Evolutionary conservation across 1,140 invertebrate species (phyloP), one percentile per base, ranked within the genome.

Genomic region (Leucophenga varia): DNA sequence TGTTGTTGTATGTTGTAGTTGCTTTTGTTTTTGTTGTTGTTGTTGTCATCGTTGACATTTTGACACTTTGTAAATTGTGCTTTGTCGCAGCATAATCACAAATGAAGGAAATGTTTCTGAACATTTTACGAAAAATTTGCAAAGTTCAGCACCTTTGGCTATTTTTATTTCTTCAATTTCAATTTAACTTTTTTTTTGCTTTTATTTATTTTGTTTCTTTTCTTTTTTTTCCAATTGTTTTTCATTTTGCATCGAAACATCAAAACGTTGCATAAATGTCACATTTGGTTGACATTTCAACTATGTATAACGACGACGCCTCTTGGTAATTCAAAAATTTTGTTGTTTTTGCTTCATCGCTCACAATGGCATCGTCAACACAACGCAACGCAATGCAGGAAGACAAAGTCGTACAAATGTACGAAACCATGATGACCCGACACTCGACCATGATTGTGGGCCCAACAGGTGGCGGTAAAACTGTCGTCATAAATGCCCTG

Each of bases 391-490:
- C 47, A 37, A 52, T 52, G 52, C 52, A 91, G 88, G 82, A 90
- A 35, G 88, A 92, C 65, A 93, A 93, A 83, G 83, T 95, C 13
- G 83, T 94, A 21, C 92, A 95, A 77, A 63, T 95, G 61, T 93
- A 94, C 64, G 91, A 95, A 77, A 92, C 91, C 2, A 94, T 95
- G 90, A 90, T 91, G 87, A 94, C 89, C 2, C 82, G 91, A 32
- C 91, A 95, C 75, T 91, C 89, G 17, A 88, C 87, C 8, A 95
- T 95, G 91, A 64, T 95, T 25, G 88, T 95, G 7, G 93, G 93
- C 1, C 91, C 91, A 16, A 94, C 92, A 17, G 90, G 91, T 35
- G 90, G 91, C 25, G 92, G 93, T 13, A 95, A 96, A 79, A 86
- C 88, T 10, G 87, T 93, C 8, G 84, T 95, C 13, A 85, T 95